A percentile compares a stretch with the other conserved stretches of the same genome.
phyloP scores from a whole-genome alignment of 2,888 invertebrate species.

The Epinotia brunnichana region DNA sequence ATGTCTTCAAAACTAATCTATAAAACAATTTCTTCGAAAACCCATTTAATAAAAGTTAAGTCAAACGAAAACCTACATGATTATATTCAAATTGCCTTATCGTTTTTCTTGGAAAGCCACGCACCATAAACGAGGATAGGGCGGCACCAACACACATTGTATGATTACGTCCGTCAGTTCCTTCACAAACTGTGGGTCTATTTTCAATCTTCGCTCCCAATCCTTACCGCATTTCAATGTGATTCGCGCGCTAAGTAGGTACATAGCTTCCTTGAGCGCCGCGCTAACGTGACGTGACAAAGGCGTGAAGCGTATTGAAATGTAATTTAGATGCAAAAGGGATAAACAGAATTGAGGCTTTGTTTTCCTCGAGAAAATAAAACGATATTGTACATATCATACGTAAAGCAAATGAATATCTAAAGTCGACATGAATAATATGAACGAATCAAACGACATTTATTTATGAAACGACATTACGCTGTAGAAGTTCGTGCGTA shows the following conservation, averaged over 20 bases:
- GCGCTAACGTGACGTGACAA: not conserved
- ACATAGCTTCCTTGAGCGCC: no score
- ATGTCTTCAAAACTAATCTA: constrained; percentile 8
- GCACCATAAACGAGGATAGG: constrained; percentile 3
- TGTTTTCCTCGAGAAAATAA: constrained; percentile 7
- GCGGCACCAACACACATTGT: not conserved
- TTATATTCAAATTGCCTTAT: constrained; percentile 26
- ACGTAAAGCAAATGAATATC: not conserved
- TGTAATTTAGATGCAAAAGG: not conserved
- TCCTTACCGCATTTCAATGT: not conserved
- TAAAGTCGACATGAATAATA: no score
- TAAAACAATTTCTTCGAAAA: constrained; percentile 20
- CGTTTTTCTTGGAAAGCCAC: constrained; percentile 16
- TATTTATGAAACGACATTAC: no score
- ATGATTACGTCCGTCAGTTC: constrained; percentile 8
- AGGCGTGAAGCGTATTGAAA: not conserved
- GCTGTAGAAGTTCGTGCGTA: not conserved
- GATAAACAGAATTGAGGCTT: not conserved
- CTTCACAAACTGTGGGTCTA: not conserved
- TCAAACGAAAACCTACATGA: constrained; percentile 17
- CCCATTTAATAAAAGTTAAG: not conserved
- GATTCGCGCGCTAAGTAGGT: no score
- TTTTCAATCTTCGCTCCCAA: not conserved
- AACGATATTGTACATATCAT: not conserved
- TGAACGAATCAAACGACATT: no score